Conservation (phyloP, 2,888 invertebrate species). For the Apoda limacodes region DNA sequence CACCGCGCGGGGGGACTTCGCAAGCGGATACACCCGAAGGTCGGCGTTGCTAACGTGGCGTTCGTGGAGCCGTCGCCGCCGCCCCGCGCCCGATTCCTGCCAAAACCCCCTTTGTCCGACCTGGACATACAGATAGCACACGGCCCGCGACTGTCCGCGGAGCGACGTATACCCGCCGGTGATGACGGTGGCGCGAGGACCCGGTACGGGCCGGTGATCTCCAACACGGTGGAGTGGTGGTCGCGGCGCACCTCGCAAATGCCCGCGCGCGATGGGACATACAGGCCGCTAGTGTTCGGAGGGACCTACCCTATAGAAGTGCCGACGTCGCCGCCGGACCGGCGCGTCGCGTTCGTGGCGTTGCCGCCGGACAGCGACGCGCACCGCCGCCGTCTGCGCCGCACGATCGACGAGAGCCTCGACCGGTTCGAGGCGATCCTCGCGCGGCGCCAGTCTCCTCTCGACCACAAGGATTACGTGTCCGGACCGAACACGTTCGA, state of each 20-base stretch:
- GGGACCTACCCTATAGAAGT: slow-evolving; percentile 90
- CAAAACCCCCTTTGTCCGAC: slow-evolving; percentile 8
- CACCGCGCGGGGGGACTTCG: slow-evolving; percentile 13
- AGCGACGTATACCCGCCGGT: slow-evolving; percentile 26
- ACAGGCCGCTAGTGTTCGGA: slow-evolving; percentile 81
- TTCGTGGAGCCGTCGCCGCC: slow-evolving; percentile 20
- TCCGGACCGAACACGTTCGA: slow-evolving; percentile 66
- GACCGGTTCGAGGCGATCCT: slow-evolving; percentile 48
- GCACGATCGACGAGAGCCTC: slow-evolving; percentile 60
- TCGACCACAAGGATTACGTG: slow-evolving; percentile 34
- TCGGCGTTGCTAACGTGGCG: slow-evolving; percentile 5
- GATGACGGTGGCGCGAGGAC: slow-evolving; percentile 14
- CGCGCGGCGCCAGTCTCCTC: slow-evolving; percentile 26
- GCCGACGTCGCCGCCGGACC: slow-evolving; percentile 52
- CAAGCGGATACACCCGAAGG: slow-evolving; percentile 12
- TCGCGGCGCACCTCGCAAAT: slow-evolving; percentile 59
- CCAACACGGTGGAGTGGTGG: slow-evolving; percentile 75
- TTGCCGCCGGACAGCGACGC: slow-evolving; percentile 18
- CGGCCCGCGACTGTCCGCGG: slow-evolving; percentile 5
- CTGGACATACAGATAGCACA: slow-evolving; percentile 22
- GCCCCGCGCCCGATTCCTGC: slow-evolving; percentile 21
- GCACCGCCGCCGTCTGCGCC: slow-evolving; percentile 32
- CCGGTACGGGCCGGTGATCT: slow-evolving; percentile 62
- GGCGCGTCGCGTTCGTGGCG: slow-evolving; percentile 5
- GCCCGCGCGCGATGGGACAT: slow-evolving; percentile 32